Evolutionary conservation across 2,797 vertebrate genomes (phyloP).

Genomic region (Orientallactaga sibirica): DNA sequence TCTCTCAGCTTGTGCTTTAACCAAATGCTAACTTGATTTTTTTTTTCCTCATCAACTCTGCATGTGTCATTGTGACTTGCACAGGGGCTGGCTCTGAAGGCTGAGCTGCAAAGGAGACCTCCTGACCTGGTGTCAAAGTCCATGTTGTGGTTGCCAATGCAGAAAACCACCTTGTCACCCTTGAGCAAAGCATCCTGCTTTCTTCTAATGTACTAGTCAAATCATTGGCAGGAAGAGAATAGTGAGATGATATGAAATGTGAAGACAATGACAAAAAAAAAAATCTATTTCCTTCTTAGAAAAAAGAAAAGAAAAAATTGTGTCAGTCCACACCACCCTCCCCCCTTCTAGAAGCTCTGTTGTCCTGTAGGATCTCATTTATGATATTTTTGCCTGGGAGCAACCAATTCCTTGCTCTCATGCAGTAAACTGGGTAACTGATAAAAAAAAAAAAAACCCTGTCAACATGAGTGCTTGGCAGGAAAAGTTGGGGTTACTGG

Average conservation of each 20-base stretch:
- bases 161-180: background rate
- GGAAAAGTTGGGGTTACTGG: accelerated
- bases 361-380: background rate
- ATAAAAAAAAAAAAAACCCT: background rate
- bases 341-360: background rate
- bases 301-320: background rate
- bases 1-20: too few species aligned
- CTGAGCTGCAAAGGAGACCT: accelerated
- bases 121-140: too few species aligned
- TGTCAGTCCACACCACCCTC: background rate
- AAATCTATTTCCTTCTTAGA: constrained; percentile 28
- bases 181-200: accelerated
- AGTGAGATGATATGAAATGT: background rate
- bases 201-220: accelerated
- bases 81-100: accelerated
- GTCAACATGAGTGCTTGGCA: background rate
- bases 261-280: background rate
- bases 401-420: background rate
- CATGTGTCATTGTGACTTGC: accelerated
- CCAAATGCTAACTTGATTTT: too few species aligned
- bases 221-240: background rate
- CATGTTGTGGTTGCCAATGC: accelerated
- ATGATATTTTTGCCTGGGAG: background rate
- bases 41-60: too few species aligned
- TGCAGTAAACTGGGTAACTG: background rate